phyloP scores from a whole-genome alignment of 2,113 vertebrate species.

The Ochotona curzoniae region DNA sequence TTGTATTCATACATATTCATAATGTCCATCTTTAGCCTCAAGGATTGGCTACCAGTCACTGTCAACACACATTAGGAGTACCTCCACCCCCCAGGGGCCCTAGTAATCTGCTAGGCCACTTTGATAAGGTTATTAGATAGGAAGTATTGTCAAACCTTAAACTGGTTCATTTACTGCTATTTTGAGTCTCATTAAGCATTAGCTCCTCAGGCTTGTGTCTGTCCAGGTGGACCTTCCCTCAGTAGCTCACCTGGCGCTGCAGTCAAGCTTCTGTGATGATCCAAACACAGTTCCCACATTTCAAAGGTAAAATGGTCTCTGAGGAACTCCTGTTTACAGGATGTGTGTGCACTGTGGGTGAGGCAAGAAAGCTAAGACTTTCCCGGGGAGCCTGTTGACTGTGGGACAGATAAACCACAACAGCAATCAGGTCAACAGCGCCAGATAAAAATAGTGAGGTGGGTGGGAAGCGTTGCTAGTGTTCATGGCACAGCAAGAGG shows the following conservation, averaged over 20 bases:
- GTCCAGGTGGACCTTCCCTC: neutral
- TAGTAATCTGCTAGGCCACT: constrained; percentile 15
- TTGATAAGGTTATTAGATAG: constrained; percentile 47
- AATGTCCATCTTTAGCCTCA: constrained; percentile 6
- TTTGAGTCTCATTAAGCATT: constrained; percentile 49
- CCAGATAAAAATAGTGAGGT: neutral
- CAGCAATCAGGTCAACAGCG: neutral
- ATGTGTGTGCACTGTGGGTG: neutral
- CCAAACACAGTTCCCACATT: neutral
- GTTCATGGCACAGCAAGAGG: neutral
- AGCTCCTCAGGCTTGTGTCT: constrained; percentile 13
- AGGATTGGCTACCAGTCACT: neutral
- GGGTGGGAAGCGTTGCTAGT: neutral
- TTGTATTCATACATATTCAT: neutral
- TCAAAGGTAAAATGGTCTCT: constrained; percentile 12
- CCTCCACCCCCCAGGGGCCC: neutral
- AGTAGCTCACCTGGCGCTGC: neutral
- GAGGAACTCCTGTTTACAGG: constrained; percentile 9
- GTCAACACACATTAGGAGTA: constrained; percentile 57
- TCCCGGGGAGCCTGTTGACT: neutral
- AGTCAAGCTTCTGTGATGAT: neutral
- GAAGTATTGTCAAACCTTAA: constrained; percentile 17
- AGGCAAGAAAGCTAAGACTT: neutral
- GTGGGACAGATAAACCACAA: neutral
- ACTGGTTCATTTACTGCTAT: constrained; percentile 26